Base-by-base conservation (phyloP, 2,113 vertebrate species). In the Actinemys pallida region DNA sequence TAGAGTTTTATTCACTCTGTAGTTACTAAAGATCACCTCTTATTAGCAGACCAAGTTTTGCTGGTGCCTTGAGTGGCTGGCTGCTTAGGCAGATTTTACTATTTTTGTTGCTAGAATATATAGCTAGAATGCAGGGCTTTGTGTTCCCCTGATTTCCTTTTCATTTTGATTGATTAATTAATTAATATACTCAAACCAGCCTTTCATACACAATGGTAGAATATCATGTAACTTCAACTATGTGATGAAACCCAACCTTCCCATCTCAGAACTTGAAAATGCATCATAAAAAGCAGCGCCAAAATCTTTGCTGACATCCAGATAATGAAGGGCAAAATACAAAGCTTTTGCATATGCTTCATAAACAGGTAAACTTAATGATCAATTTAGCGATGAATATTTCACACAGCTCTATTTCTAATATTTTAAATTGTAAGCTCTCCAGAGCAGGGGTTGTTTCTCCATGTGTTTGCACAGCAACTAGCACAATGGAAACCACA, bases 41-140 rank as follows among this genome's bases (percentile, higher is more conserved):
- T 80, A 93, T 91, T 85, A 86, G 50, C 59, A 52, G 92, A 93
- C 94, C 83, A 72, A 93, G 83, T 93, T 96, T 87, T 94, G 84
- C 88, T 69, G 80, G n/a, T 92, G 91, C 82, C n/a, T 87, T 93
- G 90, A 94, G 54, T 95, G 90, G 91, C 90, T 53, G 52, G 17
- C 17, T 90, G 91, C 91, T 90, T 84, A 84, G 96, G 59, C 86
- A 96, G 42, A 84, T 82, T 76, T 52, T 93, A 78, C 88, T 87
- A 25, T 76, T 89, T 75, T 20, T 50, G 50, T 19, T 31, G 50
- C 0, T 1, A 69, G 78, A 80, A 83, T 72, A 20, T 45, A 52
- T 78, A 8, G 0, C 76, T 50, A 31, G 22, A 31, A 62, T 62
- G 27, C 2, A 0, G 57, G 25, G 83, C 42, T 31, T 79, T 93